A percentile compares a stretch with the other conserved stretches of the same genome.
Evolutionary conservation across 2,888 invertebrate genomes (phyloP).

Genomic region (Laspeyria flexula): DNA sequence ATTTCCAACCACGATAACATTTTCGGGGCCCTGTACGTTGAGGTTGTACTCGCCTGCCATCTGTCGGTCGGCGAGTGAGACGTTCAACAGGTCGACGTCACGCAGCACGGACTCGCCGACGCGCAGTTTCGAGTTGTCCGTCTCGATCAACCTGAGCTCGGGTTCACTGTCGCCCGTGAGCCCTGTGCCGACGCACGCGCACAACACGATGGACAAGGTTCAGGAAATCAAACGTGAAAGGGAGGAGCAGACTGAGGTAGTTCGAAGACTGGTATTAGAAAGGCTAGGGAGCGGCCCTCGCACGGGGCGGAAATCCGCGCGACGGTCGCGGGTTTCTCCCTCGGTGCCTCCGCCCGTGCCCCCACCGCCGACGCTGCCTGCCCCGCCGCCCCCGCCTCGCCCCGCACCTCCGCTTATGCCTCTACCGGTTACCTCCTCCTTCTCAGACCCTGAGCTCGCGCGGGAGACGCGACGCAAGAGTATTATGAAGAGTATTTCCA

Average conservation of each 20-base stretch:
- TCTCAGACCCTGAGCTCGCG: slow-evolving; percentile 86
- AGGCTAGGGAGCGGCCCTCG: slow-evolving; percentile 83
- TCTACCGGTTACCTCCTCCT: slow-evolving; percentile 74
- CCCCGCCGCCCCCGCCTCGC: slow-evolving; percentile 46
- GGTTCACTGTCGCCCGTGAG: slow-evolving; percentile 65
- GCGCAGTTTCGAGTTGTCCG: slow-evolving; percentile 58
- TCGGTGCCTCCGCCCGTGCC: slow-evolving; percentile 62
- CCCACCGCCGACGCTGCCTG: slow-evolving; percentile 55
- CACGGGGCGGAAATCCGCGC: slow-evolving; percentile 51
- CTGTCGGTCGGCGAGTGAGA: slow-evolving; percentile 79
- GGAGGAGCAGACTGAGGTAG: slow-evolving; percentile 93
- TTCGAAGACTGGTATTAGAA: slow-evolving; percentile 93
- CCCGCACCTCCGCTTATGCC: slow-evolving; percentile 63
- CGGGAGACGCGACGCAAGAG: slow-evolving; percentile 90
- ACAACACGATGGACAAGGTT: slow-evolving; percentile 87
- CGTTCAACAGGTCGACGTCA: slow-evolving; percentile 63
- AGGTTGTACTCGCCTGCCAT: slow-evolving; percentile 74
- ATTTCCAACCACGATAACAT: slow-evolving; percentile 30
- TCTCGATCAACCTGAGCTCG: slow-evolving; percentile 60
- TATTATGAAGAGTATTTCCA: slow-evolving; percentile 93
- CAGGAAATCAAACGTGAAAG: slow-evolving; percentile 93
- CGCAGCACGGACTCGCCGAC: slow-evolving; percentile 59
- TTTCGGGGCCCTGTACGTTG: slow-evolving; percentile 55
- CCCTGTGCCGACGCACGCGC: slow-evolving; percentile 77
- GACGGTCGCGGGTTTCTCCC: slow-evolving; percentile 55